A percentile compares a stretch with the other conserved stretches of the same genome.
Conservation (phyloP, 2,888 invertebrate genomes). For the Rhingia campestris region DNA sequence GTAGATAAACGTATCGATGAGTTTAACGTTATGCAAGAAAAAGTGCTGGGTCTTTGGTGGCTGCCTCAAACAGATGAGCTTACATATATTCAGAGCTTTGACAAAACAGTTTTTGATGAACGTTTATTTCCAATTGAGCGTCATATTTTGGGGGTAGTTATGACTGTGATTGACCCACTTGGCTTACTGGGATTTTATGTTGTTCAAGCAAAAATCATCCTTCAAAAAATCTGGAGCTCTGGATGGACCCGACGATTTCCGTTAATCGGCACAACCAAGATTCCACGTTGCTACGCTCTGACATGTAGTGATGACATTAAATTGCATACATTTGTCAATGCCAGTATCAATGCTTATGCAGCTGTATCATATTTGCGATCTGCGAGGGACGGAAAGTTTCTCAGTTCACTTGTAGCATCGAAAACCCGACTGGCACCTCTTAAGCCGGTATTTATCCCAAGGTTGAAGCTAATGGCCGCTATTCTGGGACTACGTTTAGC, state of each 20-base stretch:
- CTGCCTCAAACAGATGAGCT: conserved; percentile 9
- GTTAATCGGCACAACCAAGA: background rate
- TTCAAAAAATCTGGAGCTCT: no score
- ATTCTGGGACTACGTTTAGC: conserved; percentile 21
- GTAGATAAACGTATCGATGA: conserved; percentile 8
- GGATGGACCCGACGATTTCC: conserved; percentile 17
- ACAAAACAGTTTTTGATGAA: background rate
- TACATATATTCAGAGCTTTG: conserved; percentile 1
- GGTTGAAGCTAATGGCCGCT: conserved; percentile 40
- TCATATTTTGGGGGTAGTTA: no score
- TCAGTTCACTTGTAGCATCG: conserved; percentile 2
- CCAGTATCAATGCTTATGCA: conserved; percentile 25
- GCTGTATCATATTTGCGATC: conserved; percentile 17
- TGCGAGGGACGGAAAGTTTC: background rate
- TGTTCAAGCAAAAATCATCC: no score
- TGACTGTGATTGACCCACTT: no score
- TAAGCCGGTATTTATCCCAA: conserved; percentile 35
- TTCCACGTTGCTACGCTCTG: conserved; percentile 22
- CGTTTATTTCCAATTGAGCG: no score
- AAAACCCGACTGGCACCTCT: conserved; percentile 34
- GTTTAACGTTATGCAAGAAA: conserved; percentile 6
- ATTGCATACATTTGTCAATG: conserved; percentile 27
- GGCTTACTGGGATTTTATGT: no score
- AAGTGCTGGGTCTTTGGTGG: conserved; percentile 33
- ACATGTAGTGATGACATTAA: conserved; percentile 20